Evolutionary conservation across 2,113 vertebrate genomes (phyloP).

Genomic region (Cheilinus undulatus): DNA sequence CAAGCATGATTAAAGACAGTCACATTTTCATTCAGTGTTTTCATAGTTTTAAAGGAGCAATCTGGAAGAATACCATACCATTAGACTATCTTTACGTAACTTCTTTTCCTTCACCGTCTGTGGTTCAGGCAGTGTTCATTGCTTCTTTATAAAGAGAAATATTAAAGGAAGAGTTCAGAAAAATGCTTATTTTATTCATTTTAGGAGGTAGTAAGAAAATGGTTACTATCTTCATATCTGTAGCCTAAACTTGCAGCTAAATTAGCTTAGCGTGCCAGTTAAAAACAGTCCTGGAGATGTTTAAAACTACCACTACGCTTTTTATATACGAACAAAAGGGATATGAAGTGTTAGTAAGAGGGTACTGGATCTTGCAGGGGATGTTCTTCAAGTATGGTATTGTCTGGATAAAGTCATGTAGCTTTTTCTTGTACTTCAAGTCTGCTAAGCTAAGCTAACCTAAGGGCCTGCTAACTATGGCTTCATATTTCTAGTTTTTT

Average conservation of each 20-base stretch:
- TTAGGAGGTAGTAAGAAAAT: background rate
- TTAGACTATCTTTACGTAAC: background rate
- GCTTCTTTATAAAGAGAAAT: too few relatives aligned
- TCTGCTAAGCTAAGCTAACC: slow-evolving; percentile 15
- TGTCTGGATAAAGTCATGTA: background rate
- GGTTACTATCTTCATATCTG: background rate
- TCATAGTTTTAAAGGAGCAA: background rate
- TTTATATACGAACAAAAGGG: too few relatives aligned
- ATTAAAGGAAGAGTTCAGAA: too few relatives aligned
- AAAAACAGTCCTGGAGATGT: too few relatives aligned
- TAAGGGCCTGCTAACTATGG: background rate
- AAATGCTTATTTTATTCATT: background rate
- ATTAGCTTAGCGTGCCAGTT: background rate
- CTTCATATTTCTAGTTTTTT: background rate
- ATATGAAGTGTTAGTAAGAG: too few relatives aligned
- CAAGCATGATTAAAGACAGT: background rate
- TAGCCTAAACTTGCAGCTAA: too few relatives aligned
- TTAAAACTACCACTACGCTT: too few relatives aligned
- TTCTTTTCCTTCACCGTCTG: background rate
- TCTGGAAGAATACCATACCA: background rate
- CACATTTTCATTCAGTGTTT: background rate
- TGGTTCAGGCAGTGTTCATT: background rate
- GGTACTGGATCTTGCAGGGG: background rate
- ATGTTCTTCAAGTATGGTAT: background rate
- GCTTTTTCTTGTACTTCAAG: background rate